A percentile compares a stretch with the other conserved stretches of the same genome.
These are phyloP conservation scores for Silurus glanis DNA, from an alignment of 2,113 vertebrate genomes.

Conservation along the genomic window DNA sequence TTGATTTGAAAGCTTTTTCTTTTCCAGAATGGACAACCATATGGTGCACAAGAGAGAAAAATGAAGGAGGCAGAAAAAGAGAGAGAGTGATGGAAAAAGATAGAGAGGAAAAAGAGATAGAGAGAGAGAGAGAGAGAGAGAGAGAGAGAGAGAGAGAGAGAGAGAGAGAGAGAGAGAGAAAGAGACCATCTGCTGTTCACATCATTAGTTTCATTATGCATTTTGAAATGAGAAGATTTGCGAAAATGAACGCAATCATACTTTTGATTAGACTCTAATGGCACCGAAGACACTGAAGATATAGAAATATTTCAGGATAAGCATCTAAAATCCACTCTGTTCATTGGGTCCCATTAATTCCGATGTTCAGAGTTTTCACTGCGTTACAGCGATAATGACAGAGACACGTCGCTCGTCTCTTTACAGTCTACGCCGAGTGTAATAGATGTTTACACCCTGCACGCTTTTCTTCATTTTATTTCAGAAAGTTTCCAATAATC, in stretches of 20 bases:
- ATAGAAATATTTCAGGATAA: background rate
- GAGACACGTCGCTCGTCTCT: background rate
- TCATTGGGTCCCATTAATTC: background rate
- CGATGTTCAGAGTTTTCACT: background rate
- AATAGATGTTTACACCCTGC: background rate
- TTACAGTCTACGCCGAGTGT: background rate
- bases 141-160: background rate
- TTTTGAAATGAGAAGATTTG: constrained; percentile 32
- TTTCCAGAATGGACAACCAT: constrained; percentile 41
- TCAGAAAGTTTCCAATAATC: background rate
- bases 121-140: background rate
- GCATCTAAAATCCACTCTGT: background rate
- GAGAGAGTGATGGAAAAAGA: background rate
- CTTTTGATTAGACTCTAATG: constrained; percentile 23
- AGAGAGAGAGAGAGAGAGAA: background rate
- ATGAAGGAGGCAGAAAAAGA: background rate
- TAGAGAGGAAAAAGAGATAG: background rate
- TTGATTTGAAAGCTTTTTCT: background rate
- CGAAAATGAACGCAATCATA: constrained; percentile 18
- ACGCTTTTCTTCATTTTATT: background rate
- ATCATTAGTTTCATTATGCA: constrained; percentile 44
- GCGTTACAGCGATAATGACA: background rate
- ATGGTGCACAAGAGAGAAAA: constrained; percentile 32
- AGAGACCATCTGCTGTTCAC: constrained; percentile 46
- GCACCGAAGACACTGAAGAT: background rate